Conservation (phyloP, 2,797 vertebrate genomes). For the Rallus crepitans region DNA sequence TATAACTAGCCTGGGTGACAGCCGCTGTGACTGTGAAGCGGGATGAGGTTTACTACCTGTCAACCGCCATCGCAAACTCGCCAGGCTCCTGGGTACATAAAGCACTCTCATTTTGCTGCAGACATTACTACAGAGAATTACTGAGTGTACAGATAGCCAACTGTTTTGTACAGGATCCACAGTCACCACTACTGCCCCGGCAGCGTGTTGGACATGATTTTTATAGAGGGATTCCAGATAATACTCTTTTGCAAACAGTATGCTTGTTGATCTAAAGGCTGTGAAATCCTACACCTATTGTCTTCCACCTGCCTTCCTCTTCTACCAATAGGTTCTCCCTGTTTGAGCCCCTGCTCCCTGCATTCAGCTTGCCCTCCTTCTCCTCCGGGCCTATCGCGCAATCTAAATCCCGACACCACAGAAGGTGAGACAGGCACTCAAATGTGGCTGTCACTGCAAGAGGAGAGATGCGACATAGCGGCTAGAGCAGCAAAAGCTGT, state of each 20-base stretch:
- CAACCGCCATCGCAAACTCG: neutral
- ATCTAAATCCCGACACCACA: neutral
- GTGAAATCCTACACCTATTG: neutral
- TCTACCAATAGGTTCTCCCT: neutral
- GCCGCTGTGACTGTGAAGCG: neutral
- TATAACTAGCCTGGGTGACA: neutral
- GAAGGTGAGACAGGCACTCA: slow-evolving; percentile 8
- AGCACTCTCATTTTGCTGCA: neutral
- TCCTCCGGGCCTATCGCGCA: neutral
- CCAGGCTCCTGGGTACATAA: neutral
- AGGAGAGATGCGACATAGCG: neutral
- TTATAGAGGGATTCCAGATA: neutral
- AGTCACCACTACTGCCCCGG: neutral
- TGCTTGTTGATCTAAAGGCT: neutral
- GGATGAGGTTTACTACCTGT: neutral
- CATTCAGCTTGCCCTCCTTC: neutral
- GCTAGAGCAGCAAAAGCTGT: neutral
- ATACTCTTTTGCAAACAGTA: neutral
- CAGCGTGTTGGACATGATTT: neutral
- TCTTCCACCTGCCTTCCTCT: neutral
- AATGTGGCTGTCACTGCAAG: neutral
- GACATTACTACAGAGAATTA: neutral
- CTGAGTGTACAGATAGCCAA: neutral
- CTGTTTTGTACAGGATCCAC: neutral
- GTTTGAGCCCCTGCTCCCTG: neutral